phyloP scores from a whole-genome alignment of 2,888 invertebrate genomes.

The Philhelius pedissequus region DNA sequence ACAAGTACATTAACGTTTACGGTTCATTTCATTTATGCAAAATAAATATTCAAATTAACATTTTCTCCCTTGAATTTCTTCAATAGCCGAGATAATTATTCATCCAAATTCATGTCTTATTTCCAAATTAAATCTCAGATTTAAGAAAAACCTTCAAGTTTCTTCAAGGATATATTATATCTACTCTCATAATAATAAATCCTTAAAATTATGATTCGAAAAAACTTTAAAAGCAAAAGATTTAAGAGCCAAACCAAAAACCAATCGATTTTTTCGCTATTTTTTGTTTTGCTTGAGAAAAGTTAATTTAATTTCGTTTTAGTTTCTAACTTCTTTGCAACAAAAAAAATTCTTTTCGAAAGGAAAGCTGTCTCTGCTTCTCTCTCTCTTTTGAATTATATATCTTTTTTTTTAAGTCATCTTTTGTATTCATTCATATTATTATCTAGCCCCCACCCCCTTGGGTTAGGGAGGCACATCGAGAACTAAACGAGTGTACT shows the following conservation, averaged over 20 bases:
- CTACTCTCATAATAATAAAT: neutral
- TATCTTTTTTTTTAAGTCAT: neutral
- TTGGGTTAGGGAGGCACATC: neutral
- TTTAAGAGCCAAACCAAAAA: neutral
- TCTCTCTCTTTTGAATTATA: neutral
- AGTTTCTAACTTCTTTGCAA: slow-evolving; percentile 42
- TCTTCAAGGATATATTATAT: neutral
- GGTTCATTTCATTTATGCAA: neutral
- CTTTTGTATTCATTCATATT: slow-evolving; percentile 34
- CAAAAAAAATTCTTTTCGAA: neutral
- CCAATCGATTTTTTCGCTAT: slow-evolving; percentile 28
- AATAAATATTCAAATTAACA: neutral
- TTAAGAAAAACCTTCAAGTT: neutral
- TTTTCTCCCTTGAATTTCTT: neutral
- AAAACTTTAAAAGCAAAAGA: neutral
- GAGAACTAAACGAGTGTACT: neutral
- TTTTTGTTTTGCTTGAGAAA: neutral
- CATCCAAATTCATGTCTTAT: neutral
- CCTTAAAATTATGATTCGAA: neutral
- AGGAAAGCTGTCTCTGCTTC: slow-evolving; percentile 27
- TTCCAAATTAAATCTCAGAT: neutral
- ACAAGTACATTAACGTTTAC: neutral
- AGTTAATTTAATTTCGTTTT: slow-evolving; percentile 45
- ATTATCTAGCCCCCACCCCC: neutral
- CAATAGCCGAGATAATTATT: neutral